Evolutionary conservation across 2,797 vertebrate genomes (phyloP), one percentile per base, ranked within the genome.

Genomic region (Microchirus variegatus): DNA sequence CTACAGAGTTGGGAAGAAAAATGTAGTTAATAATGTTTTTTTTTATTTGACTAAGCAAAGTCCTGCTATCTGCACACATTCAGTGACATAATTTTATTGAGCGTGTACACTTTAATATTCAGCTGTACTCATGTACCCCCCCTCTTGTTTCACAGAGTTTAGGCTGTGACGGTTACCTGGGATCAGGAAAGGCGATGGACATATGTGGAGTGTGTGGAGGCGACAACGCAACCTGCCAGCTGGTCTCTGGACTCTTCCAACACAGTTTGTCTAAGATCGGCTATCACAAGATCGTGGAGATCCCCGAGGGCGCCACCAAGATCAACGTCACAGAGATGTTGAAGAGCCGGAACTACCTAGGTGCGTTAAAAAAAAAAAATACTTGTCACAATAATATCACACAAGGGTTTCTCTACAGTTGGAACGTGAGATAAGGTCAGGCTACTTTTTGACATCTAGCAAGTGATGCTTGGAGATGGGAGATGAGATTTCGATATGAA

Each of bases 211-310:
- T 97, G 80, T 99, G 97, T 4, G 97, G 96, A 55, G 97, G 97
- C 3, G 95, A 97, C 85, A 96, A 97, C 92, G 91, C 93, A 0
- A 92, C 94, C 82, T 99, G 97, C 78, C 93, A 90, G 73, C 93
- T 98, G 46, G 93, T 99, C 63, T 97, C 97, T 0, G 97, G 97
- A 17, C 86, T 98, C 72, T 99, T 96, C 84, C 95, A 95, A 73
- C 95, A 96, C 52, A 94, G 93, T 4, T 87, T 98, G 66, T 88
- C 94, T 70, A 96, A 94, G 77, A 92, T 99, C 37, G 97, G 97
- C 83, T 99, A 99, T 85, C 97, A 99, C 90, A 97, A 96, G 71
- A 94, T 99, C n/a, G 90, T 97, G 43, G 97, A 99, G 91, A 99
- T 99, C 73, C 97, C 97, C n/a, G 94, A 95, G 76, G 97, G 97